Evolutionary conservation across 64 coral and sea anemone species (phyloP), one percentile per base, ranked within the genome.

Genomic region (Catalaphyllia jardinei): DNA sequence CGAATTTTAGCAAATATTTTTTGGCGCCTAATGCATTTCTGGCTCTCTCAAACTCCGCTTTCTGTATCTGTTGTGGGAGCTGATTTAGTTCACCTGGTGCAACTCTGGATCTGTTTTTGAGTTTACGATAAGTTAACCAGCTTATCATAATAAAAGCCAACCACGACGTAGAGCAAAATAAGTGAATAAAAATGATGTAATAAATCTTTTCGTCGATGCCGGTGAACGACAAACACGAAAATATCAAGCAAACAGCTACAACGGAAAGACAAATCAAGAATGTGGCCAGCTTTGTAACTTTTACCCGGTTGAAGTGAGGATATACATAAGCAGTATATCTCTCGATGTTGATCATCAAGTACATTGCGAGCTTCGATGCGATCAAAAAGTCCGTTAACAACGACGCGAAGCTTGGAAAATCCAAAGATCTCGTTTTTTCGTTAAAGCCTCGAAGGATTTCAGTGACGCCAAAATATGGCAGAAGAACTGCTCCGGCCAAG

Each of bases 81-180:
- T 71, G 61, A 25, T 25, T 52, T 0, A 20, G 8, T 28, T 85
- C 35, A 33, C 42, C n/a, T 13, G 63, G 62, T 5, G 7, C 39
- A 15, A 71, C 39, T 69, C 63, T 71, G 29, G 31, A 50, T 19
- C 62, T 64, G 62, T 85, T 27, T 71, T 85, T 85, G 25, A 85
- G 81, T 8, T 85, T 85, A 71, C 81, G 38, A n/a, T 85, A 85
- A 16, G 81, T 85, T 16, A 85, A n/a, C 81, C 64, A 85, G 20
- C 6, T 51, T 71, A 85, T 3, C 63, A 25, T 0, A 27, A 51
- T 50, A 0, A 85, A 38, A 19, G 63, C 38, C 4, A 85, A 17
- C 81, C 81, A 85, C 10, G 81, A 46, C 28, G 20, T 71, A 85
- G 81, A 28, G 11, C 33, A 64, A 50, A 67, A 85, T 15, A 85